Percentiles rank a stretch among this genome's conserved stretches.
Evolutionary conservation across 2,797 vertebrate species (phyloP).

Genomic region (Orestias chungarensis): DNA sequence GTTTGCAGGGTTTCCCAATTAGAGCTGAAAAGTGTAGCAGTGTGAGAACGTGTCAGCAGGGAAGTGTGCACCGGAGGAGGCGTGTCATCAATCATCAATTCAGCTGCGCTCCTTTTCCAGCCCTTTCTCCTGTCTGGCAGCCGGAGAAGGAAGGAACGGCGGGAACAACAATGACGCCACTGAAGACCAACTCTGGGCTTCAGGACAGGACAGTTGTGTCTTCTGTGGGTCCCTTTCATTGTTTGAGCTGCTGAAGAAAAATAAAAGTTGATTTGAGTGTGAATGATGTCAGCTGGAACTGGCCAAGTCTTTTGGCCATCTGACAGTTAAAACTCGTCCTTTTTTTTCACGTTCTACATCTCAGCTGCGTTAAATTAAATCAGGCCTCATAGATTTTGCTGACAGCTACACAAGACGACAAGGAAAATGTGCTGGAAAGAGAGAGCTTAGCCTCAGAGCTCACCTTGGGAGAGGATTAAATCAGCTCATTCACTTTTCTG

Average conservation of each 20-base stretch:
- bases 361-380: neutral
- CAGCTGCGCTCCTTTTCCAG: constrained; percentile 71
- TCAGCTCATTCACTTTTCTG: constrained; percentile 6
- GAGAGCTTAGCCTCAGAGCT: neutral
- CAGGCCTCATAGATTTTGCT: constrained; percentile 1
- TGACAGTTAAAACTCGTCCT: neutral
- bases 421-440: constrained; percentile 1
- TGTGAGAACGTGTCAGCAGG: constrained; percentile 78
- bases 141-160: constrained; percentile 47
- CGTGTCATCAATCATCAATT: constrained; percentile 84
- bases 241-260: constrained; percentile 17
- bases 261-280: neutral
- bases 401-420: constrained; percentile 9
- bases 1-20: constrained; percentile 82
- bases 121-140: constrained; percentile 59
- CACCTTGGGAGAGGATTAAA: neutral
- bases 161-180: constrained; percentile 51
- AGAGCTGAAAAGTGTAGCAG: constrained; percentile 80
- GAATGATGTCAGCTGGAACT: neutral
- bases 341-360: neutral
- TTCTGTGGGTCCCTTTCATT: constrained; percentile 10
- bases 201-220: constrained; percentile 21
- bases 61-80: constrained; percentile 79
- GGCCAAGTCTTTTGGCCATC: neutral
- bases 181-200: constrained; percentile 35